Base-by-base conservation (phyloP, 1,140 invertebrate genomes). In the Steinernema khuongi region DNA sequence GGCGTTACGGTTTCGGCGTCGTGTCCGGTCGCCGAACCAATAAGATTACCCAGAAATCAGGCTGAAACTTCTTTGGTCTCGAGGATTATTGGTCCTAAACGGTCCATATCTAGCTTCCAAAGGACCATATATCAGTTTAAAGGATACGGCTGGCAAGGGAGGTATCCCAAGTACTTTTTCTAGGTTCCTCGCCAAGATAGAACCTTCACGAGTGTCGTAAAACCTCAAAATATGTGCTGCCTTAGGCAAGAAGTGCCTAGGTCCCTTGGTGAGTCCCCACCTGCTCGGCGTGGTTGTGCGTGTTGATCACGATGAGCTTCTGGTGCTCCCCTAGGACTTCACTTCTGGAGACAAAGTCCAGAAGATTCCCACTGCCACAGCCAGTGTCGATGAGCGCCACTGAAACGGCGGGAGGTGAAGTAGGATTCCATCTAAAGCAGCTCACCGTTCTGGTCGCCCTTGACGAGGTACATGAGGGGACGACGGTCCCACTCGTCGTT, bases 231-330 rank as follows among this genome's bases (percentile, higher is more conserved):
- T n/a, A n/a, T n/a, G n/a, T n/a, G n/a, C n/a, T n/a, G n/a, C n/a
- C n/a, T n/a, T n/a, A n/a, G n/a, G n/a, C n/a, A n/a, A n/a, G n/a
- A n/a, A n/a, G n/a, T n/a, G n/a, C n/a, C n/a, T n/a, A n/a, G n/a
- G n/a, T n/a, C n/a, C n/a, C n/a, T n/a, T n/a, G n/a, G n/a, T n/a
- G n/a, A n/a, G n/a, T n/a, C n/a, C n/a, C n/a, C 31, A 77, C 76
- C 74, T 77, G 77, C 70, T 78, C 77, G 14, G 77, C 66, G 60
- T 78, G 77, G 66, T 78, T 78, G 43, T 78, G 77, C 41, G 77
- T 78, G 74, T 78, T 78, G 17, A 78, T 71, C 22, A 78, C 77
- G 50, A 78, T 69, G 28, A 78, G 19, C 36, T 68, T 70, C 50
- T 32, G 32, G 33, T 78, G 43, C 30, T 78, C 31, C 30, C 70